Conservation (phyloP, 1,140 invertebrate species). For the Campoletis sonorensis region DNA sequence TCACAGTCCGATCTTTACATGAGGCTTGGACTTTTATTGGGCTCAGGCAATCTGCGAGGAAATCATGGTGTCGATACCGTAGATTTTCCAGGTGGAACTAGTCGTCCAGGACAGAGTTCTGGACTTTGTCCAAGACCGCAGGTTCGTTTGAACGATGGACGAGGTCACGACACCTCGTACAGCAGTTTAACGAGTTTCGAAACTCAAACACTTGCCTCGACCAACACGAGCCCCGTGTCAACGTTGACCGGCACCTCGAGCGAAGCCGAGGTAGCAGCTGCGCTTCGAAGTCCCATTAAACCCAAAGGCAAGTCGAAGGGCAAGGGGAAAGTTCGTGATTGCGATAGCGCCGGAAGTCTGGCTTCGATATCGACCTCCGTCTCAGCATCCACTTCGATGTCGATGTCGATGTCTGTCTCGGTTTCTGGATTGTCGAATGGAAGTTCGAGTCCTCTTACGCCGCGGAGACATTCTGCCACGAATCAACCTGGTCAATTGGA, state of each 20-base stretch:
- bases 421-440: constrained; percentile 86
- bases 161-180: constrained; percentile 78
- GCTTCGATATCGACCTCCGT: constrained; percentile 80
- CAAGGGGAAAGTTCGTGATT: constrained; percentile 68
- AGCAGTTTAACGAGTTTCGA: constrained; percentile 87
- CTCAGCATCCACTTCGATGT: constrained; percentile 88
- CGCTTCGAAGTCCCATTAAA: constrained; percentile 76
- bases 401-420: constrained; percentile 86
- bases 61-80: constrained; percentile 54
- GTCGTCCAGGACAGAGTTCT: constrained; percentile 17
- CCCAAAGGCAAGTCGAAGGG: constrained; percentile 70
- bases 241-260: constrained; percentile 88
- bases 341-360: constrained; percentile 76
- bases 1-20: constrained; percentile 89
- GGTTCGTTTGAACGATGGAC: constrained; percentile 73
- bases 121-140: constrained; percentile 62
- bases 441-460: constrained; percentile 86
- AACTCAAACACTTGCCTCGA: constrained; percentile 82
- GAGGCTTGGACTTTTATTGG: constrained; percentile 88
- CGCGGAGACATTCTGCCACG: constrained; percentile 88
- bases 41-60: constrained; percentile 66
- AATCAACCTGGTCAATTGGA: constrained; percentile 80
- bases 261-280: constrained; percentile 79
- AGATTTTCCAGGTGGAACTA: constrained; percentile 49
- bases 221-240: constrained; percentile 91